Percentiles rank a stretch among this genome's conserved stretches.
phyloP scores from a whole-genome alignment of 2,888 invertebrate genomes.

The Congeria kusceri region DNA sequence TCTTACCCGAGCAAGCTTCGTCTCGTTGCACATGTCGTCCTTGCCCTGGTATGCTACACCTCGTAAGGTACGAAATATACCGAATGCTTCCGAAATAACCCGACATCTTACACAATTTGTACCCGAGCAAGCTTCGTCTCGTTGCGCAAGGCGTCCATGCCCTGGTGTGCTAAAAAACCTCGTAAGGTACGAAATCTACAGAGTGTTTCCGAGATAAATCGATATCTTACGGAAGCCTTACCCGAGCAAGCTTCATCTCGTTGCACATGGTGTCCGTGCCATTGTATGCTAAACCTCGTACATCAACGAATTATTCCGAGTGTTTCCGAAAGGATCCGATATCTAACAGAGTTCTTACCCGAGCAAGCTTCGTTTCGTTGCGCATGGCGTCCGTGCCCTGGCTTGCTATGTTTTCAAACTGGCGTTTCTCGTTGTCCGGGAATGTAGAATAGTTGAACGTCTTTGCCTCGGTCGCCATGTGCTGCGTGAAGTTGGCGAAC shows the following conservation, averaged over 20 bases:
- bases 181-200: not conserved
- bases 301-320: too few species aligned
- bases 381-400: slow-evolving; percentile 90
- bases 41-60: slow-evolving; percentile 89
- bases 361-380: slow-evolving; percentile 55
- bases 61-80: not conserved
- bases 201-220: too few species aligned
- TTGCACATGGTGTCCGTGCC: slow-evolving; percentile 27
- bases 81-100: too few species aligned
- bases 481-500: slow-evolving; percentile 88
- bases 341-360: slow-evolving; percentile 50
- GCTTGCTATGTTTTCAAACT: slow-evolving; percentile 91
- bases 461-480: slow-evolving; percentile 91
- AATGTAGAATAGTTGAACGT: slow-evolving; percentile 91
- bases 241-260: slow-evolving; percentile 60
- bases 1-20: too few species aligned
- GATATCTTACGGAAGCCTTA: slow-evolving; percentile 30
- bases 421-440: slow-evolving; percentile 89
- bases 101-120: not conserved
- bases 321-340: too few species aligned
- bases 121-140: slow-evolving; percentile 61
- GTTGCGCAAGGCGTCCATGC: slow-evolving; percentile 88
- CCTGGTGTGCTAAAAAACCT: slow-evolving; percentile 88
- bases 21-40: slow-evolving; percentile 86
- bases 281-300: too few species aligned